These are phyloP conservation scores for Apocrypta bakeri DNA, from an alignment of 1,140 invertebrate genomes.

Conservation along the genomic window DNA sequence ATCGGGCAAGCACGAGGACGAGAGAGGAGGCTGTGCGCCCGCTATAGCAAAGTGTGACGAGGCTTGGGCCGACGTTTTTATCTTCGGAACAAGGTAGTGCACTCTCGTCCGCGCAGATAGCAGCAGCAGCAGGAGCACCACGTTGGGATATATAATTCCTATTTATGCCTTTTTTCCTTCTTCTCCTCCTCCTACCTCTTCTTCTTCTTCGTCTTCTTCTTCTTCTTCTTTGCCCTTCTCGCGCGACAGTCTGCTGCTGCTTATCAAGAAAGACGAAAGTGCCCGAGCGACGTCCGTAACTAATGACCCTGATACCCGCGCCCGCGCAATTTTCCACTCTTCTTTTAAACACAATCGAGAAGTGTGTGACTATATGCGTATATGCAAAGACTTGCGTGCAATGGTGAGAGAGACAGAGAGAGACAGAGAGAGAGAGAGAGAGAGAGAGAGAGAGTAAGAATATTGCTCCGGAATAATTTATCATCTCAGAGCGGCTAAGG, in stretches of 20 bases:
- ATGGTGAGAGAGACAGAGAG: too few relatives aligned
- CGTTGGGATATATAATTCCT: neutral
- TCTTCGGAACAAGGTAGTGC: constrained; percentile 1
- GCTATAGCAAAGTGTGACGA: neutral
- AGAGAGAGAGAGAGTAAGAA: neutral
- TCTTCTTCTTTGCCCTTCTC: neutral
- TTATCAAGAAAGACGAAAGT: neutral
- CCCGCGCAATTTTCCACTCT: constrained; percentile 1
- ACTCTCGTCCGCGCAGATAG: neutral
- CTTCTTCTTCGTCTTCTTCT: too few relatives aligned
- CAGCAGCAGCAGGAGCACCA: neutral
- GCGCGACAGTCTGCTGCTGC: neutral
- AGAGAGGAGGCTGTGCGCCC: neutral
- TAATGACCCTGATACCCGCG: neutral
- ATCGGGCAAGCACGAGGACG: neutral
- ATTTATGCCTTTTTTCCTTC: neutral
- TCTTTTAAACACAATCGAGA: neutral
- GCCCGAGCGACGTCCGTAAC: neutral
- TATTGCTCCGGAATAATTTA: neutral
- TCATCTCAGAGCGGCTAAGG: neutral
- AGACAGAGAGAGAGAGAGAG: too few relatives aligned
- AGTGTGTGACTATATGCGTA: too few relatives aligned
- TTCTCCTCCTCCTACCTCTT: neutral
- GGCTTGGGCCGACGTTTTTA: neutral
- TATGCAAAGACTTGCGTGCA: too few relatives aligned